phyloP scores from a whole-genome alignment of 2,113 vertebrate genomes.

The Poeciliopsis occidentalis region DNA sequence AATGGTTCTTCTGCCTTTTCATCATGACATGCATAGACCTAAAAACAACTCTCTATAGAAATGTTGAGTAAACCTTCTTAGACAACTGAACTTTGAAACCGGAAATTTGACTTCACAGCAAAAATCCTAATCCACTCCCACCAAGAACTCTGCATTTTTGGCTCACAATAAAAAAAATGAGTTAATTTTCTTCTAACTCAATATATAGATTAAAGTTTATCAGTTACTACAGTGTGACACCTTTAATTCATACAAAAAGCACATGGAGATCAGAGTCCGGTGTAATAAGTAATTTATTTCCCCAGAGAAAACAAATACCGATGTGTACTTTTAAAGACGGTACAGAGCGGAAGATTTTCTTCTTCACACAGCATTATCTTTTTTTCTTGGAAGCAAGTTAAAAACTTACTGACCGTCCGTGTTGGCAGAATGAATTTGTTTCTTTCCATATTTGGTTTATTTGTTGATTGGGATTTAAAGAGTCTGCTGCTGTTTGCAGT shows the following conservation, averaged over 20 bases:
- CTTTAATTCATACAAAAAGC: background rate
- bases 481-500: conserved; percentile 74
- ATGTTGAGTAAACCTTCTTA: background rate
- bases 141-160: background rate
- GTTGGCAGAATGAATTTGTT: conserved; percentile 34
- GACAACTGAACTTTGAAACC: background rate
- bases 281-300: background rate
- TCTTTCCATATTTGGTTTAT: conserved; percentile 15
- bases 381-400: background rate
- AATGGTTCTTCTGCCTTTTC: background rate
- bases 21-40: background rate
- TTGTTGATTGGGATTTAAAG: conserved; percentile 51
- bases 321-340: background rate
- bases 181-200: background rate
- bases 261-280: conserved; percentile 1
- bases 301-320: background rate
- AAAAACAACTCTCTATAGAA: background rate
- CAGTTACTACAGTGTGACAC: background rate
- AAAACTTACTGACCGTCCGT: too few species aligned
- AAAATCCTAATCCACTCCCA: background rate
- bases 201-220: background rate
- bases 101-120: too few species aligned
- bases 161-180: background rate
- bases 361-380: background rate
- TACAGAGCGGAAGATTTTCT: background rate